Percentiles rank a stretch among this genome's conserved stretches.
phyloP scores from a whole-genome alignment of 2,113 vertebrate species.

The Columba livia region DNA sequence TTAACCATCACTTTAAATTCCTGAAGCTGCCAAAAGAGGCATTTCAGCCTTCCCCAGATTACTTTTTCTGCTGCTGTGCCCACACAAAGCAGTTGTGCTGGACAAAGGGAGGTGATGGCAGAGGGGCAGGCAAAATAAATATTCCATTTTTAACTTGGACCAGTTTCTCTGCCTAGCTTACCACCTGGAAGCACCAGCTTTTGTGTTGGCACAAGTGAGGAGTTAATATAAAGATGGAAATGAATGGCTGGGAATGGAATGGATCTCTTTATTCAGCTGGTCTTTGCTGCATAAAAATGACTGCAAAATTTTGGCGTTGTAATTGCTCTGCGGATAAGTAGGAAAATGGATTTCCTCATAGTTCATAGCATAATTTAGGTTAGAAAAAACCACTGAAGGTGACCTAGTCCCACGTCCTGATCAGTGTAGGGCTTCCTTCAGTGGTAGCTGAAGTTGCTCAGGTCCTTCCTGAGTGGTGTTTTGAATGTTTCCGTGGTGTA shows the following conservation, averaged over 20 bases:
- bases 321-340: not conserved
- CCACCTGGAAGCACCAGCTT: slow-evolving; percentile 20
- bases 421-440: not conserved
- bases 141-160: slow-evolving; percentile 25
- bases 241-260: not conserved
- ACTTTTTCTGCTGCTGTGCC: not conserved
- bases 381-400: not conserved
- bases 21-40: slow-evolving; percentile 20
- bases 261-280: slow-evolving; percentile 5
- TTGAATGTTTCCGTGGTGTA: not conserved
- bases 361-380: not conserved
- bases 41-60: slow-evolving; percentile 7
- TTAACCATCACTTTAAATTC: slow-evolving; percentile 38
- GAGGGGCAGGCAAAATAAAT: not conserved
- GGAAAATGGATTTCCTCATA: not conserved
- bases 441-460: not conserved
- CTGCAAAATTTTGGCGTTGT: not conserved
- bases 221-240: not conserved
- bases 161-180: slow-evolving; percentile 1
- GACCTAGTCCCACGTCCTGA: not conserved
- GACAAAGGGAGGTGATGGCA: not conserved
- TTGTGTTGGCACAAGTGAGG: not conserved
- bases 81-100: not conserved
- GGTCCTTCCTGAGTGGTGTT: accelerated
- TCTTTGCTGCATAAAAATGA: not conserved